Evolutionary conservation across 1,140 invertebrate genomes (phyloP), one percentile per base, ranked within the genome.

Genomic region (Ptiloglossa arizonensis): DNA sequence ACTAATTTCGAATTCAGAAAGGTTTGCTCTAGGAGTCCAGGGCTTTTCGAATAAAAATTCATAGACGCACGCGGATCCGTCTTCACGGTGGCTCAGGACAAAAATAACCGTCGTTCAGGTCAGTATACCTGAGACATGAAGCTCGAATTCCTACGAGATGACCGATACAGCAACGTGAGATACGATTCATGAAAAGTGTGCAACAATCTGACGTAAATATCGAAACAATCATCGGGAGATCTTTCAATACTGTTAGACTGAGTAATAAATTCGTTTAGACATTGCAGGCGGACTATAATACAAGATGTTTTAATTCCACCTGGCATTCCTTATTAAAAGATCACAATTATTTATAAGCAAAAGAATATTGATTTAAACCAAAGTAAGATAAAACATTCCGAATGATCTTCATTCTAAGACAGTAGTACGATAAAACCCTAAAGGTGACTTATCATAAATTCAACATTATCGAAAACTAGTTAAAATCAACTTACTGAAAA

Each of bases 141-240:
- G 27, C 1, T 69, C 41, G 35, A 67, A 77, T 56, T 77, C 54
- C 54, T 41, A 38, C 15, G 29, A 24, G 35, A 77, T 66, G 52
- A 44, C 1, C 15, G 15, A 70, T 63, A 62, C 17, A 52, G 48
- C 59, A 38, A 57, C 44, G 48, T 62, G 63, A 81, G 57, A 27
- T 41, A 32, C 66, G 62, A 66, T 62, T 62, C 60, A 67, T 11
- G 52, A 63, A 22, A 29, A 73, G 46, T 11, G 2, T 63, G 38
- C 9, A 27, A 4, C 24, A 48, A 32, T 50, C 24, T 15, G 22
- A 44, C 50, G 35, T 8, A 35, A 19, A 62, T 56, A 67, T 32
- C 64, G 22, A 68, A 62, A 70, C 67, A 52, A 60, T 77, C 32
- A n/a, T 29, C 3, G 35, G 41, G 19, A 46, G 27, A 66, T 54